These are phyloP conservation scores for Microplitis mediator DNA, from an alignment of 1,140 invertebrate genomes.

Conservation along the genomic window DNA sequence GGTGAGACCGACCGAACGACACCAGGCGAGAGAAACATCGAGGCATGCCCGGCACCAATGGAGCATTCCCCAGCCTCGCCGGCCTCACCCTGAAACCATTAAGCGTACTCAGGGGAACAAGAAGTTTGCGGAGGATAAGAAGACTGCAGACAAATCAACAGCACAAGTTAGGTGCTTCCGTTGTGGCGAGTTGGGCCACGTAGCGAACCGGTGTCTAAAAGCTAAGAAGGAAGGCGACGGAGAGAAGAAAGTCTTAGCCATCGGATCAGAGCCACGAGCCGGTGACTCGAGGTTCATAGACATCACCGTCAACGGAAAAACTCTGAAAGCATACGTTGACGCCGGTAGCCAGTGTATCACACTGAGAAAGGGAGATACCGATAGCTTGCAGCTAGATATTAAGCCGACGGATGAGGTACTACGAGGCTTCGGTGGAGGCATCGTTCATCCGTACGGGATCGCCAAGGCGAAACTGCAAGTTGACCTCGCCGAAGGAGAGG, in stretches of 20 bases:
- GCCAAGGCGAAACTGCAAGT: slow-evolving; percentile 22
- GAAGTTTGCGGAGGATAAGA: too few species aligned
- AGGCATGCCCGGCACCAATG: neutral
- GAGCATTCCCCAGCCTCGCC: neutral
- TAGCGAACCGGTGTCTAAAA: neutral
- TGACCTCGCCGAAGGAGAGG: slow-evolving; percentile 22
- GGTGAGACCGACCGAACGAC: neutral
- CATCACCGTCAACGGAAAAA: slow-evolving; percentile 2
- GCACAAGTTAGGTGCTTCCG: neutral
- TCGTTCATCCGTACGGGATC: slow-evolving; percentile 7
- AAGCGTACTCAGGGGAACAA: too few species aligned
- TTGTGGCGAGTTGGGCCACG: neutral
- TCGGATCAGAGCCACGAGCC: neutral
- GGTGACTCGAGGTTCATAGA: slow-evolving; percentile 2
- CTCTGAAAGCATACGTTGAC: slow-evolving; percentile 19
- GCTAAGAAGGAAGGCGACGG: neutral
- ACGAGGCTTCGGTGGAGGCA: slow-evolving; percentile 21
- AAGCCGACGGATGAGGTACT: slow-evolving; percentile 18
- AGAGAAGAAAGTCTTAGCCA: slow-evolving; percentile 15
- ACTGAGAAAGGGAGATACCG: slow-evolving; percentile 20
- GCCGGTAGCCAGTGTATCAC: slow-evolving; percentile 19
- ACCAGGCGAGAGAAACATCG: neutral
- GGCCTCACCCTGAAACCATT: too few species aligned
- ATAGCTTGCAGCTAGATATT: slow-evolving; percentile 7
- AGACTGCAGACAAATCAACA: neutral